Evolutionary conservation across 2,888 invertebrate genomes (phyloP).

Genomic region (Tipula lateralis): DNA sequence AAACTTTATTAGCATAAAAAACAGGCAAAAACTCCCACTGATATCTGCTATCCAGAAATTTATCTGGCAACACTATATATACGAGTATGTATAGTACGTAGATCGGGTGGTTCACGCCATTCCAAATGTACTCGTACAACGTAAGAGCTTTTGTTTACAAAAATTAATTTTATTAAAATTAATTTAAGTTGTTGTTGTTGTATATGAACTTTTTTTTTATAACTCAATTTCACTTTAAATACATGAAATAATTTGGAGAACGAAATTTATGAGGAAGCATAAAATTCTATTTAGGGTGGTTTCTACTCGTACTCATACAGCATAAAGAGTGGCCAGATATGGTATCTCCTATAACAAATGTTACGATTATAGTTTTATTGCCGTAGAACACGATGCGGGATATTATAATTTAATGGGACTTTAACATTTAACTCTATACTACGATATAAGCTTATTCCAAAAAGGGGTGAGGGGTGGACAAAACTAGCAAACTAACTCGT

Average conservation of each 20-base stretch:
- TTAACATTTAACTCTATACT: not conserved
- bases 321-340: not conserved
- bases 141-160: not conserved
- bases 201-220: constrained; percentile 2
- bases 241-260: not conserved
- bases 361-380: constrained; percentile 24
- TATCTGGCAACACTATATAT: not conserved
- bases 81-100: not conserved
- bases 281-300: not conserved
- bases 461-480: too few relatives aligned
- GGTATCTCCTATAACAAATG: too few relatives aligned
- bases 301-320: not conserved
- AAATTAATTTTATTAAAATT: constrained; percentile 1
- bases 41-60: not conserved
- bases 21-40: not conserved
- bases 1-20: constrained; percentile 20
- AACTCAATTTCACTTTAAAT: constrained; percentile 11
- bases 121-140: not conserved
- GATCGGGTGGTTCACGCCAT: not conserved
- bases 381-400: not conserved
- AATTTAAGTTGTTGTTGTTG: not conserved
- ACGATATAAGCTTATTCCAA: not conserved
- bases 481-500: too few relatives aligned
- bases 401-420: constrained; percentile 19
- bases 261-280: not conserved